Conservation (phyloP, 35 echinoderm and acorn worm genomes). For the Ophiothrix spiculata region DNA sequence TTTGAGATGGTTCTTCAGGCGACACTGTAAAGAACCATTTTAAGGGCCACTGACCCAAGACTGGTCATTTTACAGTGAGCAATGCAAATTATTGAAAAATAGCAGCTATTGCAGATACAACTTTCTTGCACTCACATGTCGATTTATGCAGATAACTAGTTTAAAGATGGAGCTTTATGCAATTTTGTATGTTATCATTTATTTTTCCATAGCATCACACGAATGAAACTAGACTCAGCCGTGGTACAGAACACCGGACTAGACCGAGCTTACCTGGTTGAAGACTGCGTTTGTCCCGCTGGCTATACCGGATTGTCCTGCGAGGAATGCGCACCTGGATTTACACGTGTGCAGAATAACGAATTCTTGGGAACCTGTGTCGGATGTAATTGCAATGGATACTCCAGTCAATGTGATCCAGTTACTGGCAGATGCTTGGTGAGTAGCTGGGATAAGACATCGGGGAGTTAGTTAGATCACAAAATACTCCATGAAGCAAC, state of each 20-base stretch:
- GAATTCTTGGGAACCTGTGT: conserved; percentile 42
- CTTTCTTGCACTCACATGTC: too few species aligned
- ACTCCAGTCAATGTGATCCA: conserved; percentile 64
- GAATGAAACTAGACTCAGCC: conserved; percentile 53
- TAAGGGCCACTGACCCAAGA: too few species aligned
- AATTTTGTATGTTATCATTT: background rate
- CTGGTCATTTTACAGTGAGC: too few species aligned
- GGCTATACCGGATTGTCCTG: conserved; percentile 68
- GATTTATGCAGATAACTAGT: too few species aligned
- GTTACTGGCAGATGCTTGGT: conserved; percentile 67
- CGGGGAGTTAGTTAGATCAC: too few species aligned
- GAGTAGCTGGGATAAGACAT: too few species aligned
- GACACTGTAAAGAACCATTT: too few species aligned
- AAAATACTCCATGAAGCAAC: too few species aligned
- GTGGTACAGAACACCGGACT: conserved; percentile 22
- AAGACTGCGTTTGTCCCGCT: conserved; percentile 71
- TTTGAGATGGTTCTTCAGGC: too few species aligned
- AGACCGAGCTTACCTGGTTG: conserved; percentile 56
- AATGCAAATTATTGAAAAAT: too few species aligned
- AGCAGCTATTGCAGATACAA: too few species aligned
- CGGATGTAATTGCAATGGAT: conserved; percentile 73
- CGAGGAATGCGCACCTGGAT: conserved; percentile 66
- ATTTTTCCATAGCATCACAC: conserved; percentile 63
- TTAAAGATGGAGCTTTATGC: too few species aligned
- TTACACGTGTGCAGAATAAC: conserved; percentile 28